phyloP scores from a whole-genome alignment of 2,888 invertebrate genomes.

The Proisotoma minuta region DNA sequence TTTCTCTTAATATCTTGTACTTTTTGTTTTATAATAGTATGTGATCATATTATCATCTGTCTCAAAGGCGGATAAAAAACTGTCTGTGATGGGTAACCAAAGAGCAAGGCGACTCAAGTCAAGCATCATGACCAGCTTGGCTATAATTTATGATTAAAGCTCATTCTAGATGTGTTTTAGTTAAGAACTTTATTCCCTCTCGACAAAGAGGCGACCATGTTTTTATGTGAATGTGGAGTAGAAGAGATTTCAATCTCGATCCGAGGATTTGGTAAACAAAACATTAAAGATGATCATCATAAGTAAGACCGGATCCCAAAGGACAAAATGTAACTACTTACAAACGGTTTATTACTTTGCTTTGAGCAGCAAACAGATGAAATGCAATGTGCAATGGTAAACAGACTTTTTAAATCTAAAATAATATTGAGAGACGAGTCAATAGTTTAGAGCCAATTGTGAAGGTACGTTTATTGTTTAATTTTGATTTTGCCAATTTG shows the following conservation, averaged over 20 bases:
- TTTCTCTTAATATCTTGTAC: conserved; percentile 3
- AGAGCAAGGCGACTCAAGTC: neutral
- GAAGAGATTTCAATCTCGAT: neutral
- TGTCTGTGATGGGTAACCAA: conserved; percentile 4
- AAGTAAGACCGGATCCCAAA: too few relatives aligned
- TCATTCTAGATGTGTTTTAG: neutral
- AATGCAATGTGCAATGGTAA: too few relatives aligned
- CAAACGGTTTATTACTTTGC: too few relatives aligned
- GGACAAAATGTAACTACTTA: too few relatives aligned
- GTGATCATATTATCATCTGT: neutral
- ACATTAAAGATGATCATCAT: too few relatives aligned
- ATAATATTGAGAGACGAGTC: too few relatives aligned
- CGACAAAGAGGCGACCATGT: conserved; percentile 8
- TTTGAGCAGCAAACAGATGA: too few relatives aligned
- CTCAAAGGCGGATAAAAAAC: conserved; percentile 4
- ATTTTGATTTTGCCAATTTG: too few relatives aligned
- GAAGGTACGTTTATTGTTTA: neutral
- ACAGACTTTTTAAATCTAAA: too few relatives aligned
- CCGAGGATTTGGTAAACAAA: too few relatives aligned
- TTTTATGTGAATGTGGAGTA: neutral
- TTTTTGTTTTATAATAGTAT: neutral
- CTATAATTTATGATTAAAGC: conserved; percentile 1
- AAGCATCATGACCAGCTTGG: too few relatives aligned
- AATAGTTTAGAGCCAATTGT: neutral
- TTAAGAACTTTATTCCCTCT: too few relatives aligned